Conservation (phyloP, 2,888 invertebrate genomes). For the Eristalis intricaria region DNA sequence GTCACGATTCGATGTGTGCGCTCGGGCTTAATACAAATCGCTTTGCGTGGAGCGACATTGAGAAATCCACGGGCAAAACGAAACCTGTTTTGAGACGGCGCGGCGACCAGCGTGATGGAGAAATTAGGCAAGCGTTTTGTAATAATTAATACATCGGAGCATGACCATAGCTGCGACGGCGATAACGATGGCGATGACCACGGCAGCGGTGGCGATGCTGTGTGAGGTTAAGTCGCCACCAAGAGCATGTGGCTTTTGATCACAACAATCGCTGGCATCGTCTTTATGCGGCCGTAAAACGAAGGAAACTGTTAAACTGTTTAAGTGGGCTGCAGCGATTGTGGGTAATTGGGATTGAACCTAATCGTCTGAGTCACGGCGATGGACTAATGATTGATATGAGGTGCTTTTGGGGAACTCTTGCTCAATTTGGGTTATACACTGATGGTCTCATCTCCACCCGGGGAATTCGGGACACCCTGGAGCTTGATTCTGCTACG, state of each 20-base stretch:
- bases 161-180: not conserved
- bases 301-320: not conserved
- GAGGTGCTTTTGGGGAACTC: too few relatives aligned
- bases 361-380: not conserved
- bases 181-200: not conserved
- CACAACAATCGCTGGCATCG: not conserved
- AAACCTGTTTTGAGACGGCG: slow-evolving; percentile 25
- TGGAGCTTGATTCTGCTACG: too few relatives aligned
- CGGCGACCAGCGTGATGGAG: slow-evolving; percentile 5
- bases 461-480: too few relatives aligned
- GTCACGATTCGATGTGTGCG: not conserved
- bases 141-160: slow-evolving; percentile 17
- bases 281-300: not conserved
- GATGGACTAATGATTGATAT: too few relatives aligned
- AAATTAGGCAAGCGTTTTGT: slow-evolving; percentile 16
- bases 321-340: not conserved
- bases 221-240: slow-evolving; percentile 3
- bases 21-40: not conserved
- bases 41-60: not conserved
- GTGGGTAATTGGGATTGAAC: not conserved
- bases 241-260: slow-evolving; percentile 1
- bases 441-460: too few relatives aligned
- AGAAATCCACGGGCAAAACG: not conserved
- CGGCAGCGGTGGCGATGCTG: not conserved
- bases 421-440: too few relatives aligned